Conservation (phyloP, 2,797 vertebrate species). For the Antrozous pallidus region DNA sequence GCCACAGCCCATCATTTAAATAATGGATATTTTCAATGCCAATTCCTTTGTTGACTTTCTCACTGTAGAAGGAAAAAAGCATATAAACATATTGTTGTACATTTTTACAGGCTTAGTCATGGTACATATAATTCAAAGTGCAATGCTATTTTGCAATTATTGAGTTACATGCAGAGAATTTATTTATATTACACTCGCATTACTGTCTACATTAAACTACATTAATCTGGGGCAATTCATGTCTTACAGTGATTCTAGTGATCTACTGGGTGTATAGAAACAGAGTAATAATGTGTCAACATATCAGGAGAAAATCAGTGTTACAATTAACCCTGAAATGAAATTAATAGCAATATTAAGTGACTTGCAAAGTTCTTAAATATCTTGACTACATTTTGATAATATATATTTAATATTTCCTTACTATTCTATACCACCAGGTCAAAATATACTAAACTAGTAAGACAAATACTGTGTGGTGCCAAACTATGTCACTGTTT, state of each 20-base stretch:
- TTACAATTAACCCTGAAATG: constrained; percentile 14
- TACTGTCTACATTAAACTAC: constrained; percentile 43
- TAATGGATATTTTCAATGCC: constrained; percentile 99
- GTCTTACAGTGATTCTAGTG: constrained; percentile 29
- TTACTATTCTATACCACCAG: constrained; percentile 35
- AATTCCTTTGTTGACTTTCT: constrained; percentile 98
- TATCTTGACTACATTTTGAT: constrained; percentile 9
- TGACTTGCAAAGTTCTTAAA: constrained; percentile 24
- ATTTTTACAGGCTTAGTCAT: constrained; percentile 44
- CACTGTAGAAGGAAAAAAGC: constrained; percentile 83
- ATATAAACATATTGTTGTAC: constrained; percentile 53
- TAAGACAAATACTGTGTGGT: constrained; percentile 36
- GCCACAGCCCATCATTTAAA: constrained; percentile 98
- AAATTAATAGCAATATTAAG: constrained; percentile 45
- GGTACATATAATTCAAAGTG: constrained; percentile 47
- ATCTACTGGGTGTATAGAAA: constrained; percentile 21
- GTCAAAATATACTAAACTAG: background rate
- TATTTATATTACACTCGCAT: constrained; percentile 36
- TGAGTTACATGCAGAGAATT: constrained; percentile 23
- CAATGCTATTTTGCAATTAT: constrained; percentile 42
- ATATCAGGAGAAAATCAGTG: constrained; percentile 34
- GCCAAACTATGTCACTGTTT: constrained; percentile 2
- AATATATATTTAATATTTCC: constrained; percentile 24
- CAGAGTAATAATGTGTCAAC: constrained; percentile 14
- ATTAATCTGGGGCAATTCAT: constrained; percentile 42